These are phyloP conservation scores for Bombylius discolor DNA, from an alignment of 2,888 invertebrate species.

Conservation along the genomic window DNA sequence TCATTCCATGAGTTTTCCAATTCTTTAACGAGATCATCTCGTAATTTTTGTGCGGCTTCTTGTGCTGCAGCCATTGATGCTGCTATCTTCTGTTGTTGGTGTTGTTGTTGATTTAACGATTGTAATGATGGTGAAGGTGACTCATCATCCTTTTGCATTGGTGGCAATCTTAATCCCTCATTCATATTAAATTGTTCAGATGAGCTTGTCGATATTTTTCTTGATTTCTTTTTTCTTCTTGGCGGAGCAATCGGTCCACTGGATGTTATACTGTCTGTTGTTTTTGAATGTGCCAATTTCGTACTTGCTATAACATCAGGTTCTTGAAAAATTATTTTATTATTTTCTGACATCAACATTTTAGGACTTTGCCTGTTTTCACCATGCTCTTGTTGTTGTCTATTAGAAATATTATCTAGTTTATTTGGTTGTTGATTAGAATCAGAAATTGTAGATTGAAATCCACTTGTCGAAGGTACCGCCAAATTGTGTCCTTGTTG, in stretches of 20 bases:
- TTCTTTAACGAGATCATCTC: constrained; percentile 41
- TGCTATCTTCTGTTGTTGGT: background rate
- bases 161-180: constrained; percentile 26
- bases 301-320: constrained; percentile 91
- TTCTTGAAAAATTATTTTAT: constrained; percentile 41
- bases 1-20: constrained; percentile 66
- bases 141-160: constrained; percentile 28
- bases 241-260: constrained; percentile 62
- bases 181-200: constrained; percentile 34
- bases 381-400: background rate
- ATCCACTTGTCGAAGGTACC: background rate
- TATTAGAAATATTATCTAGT: constrained; percentile 13
- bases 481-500: constrained; percentile 8
- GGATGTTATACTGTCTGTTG: constrained; percentile 35
- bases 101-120: background rate
- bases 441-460: constrained; percentile 1
- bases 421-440: constrained; percentile 15
- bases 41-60: constrained; percentile 22
- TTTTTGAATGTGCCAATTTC: constrained; percentile 46
- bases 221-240: constrained; percentile 54
- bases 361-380: background rate
- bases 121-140: constrained; percentile 12
- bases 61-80: background rate
- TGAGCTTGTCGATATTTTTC: constrained; percentile 33
- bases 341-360: background rate